Evolutionary conservation across 64 coral and sea anemone species (phyloP).

Genomic region (Porites lutea): DNA sequence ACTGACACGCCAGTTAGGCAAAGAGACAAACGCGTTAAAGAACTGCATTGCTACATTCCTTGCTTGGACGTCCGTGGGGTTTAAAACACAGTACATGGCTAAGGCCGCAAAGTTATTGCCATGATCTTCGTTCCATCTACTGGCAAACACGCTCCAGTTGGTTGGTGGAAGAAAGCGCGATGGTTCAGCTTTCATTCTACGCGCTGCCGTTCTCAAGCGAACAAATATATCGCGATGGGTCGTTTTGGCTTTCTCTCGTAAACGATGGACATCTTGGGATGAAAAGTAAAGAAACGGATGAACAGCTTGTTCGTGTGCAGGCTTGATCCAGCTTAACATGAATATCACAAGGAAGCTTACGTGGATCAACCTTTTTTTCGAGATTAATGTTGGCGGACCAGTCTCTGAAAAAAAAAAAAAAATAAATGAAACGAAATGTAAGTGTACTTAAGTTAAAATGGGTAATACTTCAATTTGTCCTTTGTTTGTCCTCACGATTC

Average conservation of each 20-base stretch:
- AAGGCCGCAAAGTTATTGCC: slow-evolving; percentile 79
- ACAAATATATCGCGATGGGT: slow-evolving; percentile 71
- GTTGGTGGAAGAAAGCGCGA: slow-evolving; percentile 39
- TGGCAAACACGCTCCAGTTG: slow-evolving; percentile 57
- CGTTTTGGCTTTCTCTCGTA: slow-evolving; percentile 49
- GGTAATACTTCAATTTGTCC: too few relatives aligned
- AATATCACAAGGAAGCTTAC: background rate
- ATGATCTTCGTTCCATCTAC: slow-evolving; percentile 89
- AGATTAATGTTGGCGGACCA: too few relatives aligned
- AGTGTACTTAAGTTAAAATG: too few relatives aligned
- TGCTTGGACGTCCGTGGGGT: slow-evolving; percentile 51
- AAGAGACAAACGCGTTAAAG: slow-evolving; percentile 47
- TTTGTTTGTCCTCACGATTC: too few relatives aligned
- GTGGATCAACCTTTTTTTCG: background rate
- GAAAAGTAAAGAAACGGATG: slow-evolving; percentile 69
- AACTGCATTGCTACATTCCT: slow-evolving; percentile 52
- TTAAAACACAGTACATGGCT: slow-evolving; percentile 83
- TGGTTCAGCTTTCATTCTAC: slow-evolving; percentile 54
- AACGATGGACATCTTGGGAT: slow-evolving; percentile 10
- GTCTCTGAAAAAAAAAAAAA: too few relatives aligned
- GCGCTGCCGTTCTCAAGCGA: slow-evolving; percentile 44
- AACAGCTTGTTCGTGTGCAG: background rate
- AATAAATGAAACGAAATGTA: too few relatives aligned
- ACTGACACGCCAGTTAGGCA: slow-evolving; percentile 79
- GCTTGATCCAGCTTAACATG: background rate